Conservation (phyloP, 2,113 vertebrate genomes). For the Albula glossodonta region DNA sequence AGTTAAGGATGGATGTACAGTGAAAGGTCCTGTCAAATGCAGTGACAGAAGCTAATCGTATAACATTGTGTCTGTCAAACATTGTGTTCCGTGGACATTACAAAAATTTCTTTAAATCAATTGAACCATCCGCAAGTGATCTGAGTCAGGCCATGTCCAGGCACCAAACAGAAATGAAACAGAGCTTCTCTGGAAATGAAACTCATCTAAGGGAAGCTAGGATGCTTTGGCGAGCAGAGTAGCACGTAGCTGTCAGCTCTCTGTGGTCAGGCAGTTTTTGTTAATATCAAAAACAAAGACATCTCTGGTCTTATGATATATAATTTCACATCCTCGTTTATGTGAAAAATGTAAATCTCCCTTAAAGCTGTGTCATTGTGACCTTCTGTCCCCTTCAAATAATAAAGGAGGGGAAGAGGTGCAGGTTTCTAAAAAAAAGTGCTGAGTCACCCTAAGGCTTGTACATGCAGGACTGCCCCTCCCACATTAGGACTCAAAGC, state of each 20-base stretch:
- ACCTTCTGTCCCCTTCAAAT: neutral
- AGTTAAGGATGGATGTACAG: no score
- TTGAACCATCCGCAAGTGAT: neutral
- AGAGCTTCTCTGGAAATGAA: conserved; percentile 19
- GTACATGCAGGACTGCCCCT: neutral
- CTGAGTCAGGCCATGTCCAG: neutral
- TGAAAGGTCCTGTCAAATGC: neutral
- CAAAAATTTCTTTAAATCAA: neutral
- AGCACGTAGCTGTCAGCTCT: conserved; percentile 2
- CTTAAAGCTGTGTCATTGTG: neutral
- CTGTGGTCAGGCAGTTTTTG: neutral
- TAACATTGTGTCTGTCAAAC: neutral
- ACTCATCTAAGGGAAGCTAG: neutral
- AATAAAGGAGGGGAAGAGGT: neutral
- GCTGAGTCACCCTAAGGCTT: neutral
- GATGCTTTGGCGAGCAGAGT: neutral
- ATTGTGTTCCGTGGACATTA: neutral
- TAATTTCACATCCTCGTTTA: neutral
- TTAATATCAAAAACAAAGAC: neutral
- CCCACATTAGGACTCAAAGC: neutral
- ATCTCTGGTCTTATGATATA: neutral
- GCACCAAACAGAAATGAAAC: conserved; percentile 15
- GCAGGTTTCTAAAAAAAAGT: neutral
- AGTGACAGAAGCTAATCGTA: neutral
- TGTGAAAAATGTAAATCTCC: neutral